Evolutionary conservation across 2,113 vertebrate genomes (phyloP).

Genomic region (Chloroceryle aenea): DNA sequence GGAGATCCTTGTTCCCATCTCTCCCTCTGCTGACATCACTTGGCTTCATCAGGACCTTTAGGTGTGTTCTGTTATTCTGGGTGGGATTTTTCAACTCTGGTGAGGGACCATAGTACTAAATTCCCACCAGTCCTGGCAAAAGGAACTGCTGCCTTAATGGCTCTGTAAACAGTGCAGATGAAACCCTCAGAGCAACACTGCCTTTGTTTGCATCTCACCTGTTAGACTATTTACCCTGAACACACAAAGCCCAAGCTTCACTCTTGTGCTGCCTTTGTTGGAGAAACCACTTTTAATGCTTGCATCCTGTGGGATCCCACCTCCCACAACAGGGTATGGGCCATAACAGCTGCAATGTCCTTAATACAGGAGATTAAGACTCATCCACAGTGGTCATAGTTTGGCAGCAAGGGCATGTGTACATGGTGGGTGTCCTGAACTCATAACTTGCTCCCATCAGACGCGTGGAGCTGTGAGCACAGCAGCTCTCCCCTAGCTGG

Average conservation of each 20-base stretch:
- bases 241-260: neutral
- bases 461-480: neutral
- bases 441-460: neutral
- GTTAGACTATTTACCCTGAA: neutral
- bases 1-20: constrained; percentile 22
- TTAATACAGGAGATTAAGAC: neutral
- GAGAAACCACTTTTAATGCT: neutral
- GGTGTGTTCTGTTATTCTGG: constrained; percentile 26
- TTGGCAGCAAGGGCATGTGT: accelerated
- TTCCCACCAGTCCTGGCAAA: neutral
- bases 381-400: neutral
- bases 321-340: neutral
- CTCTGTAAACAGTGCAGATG: neutral
- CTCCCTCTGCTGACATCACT: neutral
- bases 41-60: constrained; percentile 49
- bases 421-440: neutral
- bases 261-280: neutral
- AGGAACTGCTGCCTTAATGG: neutral
- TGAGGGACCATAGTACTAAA: neutral
- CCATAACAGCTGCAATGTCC: neutral
- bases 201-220: neutral
- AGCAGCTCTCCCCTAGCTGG: neutral
- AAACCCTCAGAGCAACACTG: neutral
- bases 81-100: neutral
- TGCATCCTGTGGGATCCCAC: accelerated